Percentiles rank a stretch among this genome's conserved stretches.
Evolutionary conservation across 1,140 invertebrate genomes (phyloP).

Genomic region (Heliconius hermathena): DNA sequence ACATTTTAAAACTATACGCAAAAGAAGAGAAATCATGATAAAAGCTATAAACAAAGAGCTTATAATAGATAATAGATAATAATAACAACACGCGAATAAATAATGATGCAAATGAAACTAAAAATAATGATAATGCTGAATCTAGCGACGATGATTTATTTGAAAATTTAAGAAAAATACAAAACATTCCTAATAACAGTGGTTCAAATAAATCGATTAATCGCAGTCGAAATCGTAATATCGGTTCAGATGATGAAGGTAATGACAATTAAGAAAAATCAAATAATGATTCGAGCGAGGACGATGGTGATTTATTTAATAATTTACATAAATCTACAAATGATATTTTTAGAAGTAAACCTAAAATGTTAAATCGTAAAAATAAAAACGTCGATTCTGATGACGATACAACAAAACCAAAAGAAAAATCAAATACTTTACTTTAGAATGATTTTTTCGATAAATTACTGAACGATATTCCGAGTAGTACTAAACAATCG

Average conservation of each 20-base stretch:
- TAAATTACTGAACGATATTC: neutral
- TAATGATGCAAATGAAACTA: slow-evolving; percentile 8
- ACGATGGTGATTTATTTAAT: slow-evolving; percentile 69
- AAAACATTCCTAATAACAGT: slow-evolving; percentile 31
- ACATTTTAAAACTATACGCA: slow-evolving; percentile 54
- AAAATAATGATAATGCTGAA: slow-evolving; percentile 37
- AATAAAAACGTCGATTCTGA: too few relatives aligned
- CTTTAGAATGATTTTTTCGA: neutral
- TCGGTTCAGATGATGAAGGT: slow-evolving; percentile 1
- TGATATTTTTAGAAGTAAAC: slow-evolving; percentile 9
- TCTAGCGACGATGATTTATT: slow-evolving; percentile 71
- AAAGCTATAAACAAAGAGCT: slow-evolving; percentile 71
- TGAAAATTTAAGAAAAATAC: slow-evolving; percentile 65
- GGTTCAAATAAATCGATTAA: slow-evolving; percentile 20
- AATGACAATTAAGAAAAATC: slow-evolving; percentile 11
- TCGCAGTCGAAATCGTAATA: slow-evolving; percentile 17
- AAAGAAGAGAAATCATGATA: slow-evolving; percentile 67
- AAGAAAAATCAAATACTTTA: neutral
- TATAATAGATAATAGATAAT: slow-evolving; percentile 59
- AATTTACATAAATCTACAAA: slow-evolving; percentile 59
- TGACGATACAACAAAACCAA: too few relatives aligned
- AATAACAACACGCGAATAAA: neutral
- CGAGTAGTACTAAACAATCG: slow-evolving; percentile 11
- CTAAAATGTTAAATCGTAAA: neutral
- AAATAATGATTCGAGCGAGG: slow-evolving; percentile 64